Base-by-base conservation (phyloP, 2,888 invertebrate genomes). In the Coronaproctus castanopsis region DNA sequence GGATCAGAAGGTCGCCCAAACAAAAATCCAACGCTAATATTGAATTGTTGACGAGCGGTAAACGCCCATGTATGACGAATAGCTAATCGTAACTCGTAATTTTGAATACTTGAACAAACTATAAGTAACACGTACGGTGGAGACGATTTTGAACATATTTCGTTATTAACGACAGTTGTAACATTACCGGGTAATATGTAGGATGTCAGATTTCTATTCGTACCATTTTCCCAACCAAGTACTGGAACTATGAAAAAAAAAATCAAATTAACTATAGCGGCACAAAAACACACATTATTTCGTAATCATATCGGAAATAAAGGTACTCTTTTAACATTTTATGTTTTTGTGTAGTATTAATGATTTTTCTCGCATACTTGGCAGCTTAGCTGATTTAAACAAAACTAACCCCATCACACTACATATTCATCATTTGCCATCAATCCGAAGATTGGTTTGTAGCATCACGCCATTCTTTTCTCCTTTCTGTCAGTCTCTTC, bases 51-150 rank as follows among this genome's bases (percentile, higher is more conserved):
- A 36, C 62, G 55, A 59, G 74, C 76, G 3, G 55, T 36, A 20
- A 24, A 21, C 0, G 78, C 86, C 86, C 86, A 87, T 0, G 83
- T 84, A 61, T 81, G 77, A 62, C 87, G 72, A 56, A 86, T 83
- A 0, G 83, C 81, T 49, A 70, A 66, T 54, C 89, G 75, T 51
- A 79, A 76, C 36, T 80, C 78, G 65, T 81, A 78, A 70, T 88
- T 83, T 0, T 71, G 70, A 1, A 85, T 80, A 0, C 83, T 78
- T 0, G 88, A 86, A 68, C 83, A 84, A 0, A 89, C 82, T 21
- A 87, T 77, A 18, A 59, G 21, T 19, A 52, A 5, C 62, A 89
- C 80, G 5, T 88, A 72, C 21, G 87, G 70, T 67, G 82, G 18
- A 18, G 21, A 20, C 18, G 18, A 19, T 19, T 24, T 18, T 2